Percentiles rank a stretch among this genome's conserved stretches.
Conservation (phyloP, 1,140 invertebrate genomes). For the Nymphalis io region DNA sequence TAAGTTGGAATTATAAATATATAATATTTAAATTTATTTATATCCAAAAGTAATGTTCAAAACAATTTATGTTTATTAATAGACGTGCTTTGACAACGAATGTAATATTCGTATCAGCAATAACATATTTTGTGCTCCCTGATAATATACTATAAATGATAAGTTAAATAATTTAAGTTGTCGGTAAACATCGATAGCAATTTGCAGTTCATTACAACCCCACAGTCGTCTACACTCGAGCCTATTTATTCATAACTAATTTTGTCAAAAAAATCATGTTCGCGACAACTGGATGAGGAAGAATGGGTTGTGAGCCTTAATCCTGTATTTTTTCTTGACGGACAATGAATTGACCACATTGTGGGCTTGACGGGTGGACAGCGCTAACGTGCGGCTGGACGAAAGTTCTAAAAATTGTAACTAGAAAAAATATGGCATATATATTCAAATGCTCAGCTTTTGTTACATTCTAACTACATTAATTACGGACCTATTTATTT, state of each 20-base stretch:
- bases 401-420: conserved; percentile 33
- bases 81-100: too few species aligned
- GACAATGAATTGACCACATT: conserved; percentile 59
- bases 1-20: too few species aligned
- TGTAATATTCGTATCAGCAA: too few species aligned
- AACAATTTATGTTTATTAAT: too few species aligned
- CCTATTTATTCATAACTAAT: conserved; percentile 68
- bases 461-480: too few species aligned
- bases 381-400: conserved; percentile 18
- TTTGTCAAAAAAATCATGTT: conserved; percentile 53
- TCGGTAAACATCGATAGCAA: conserved; percentile 9
- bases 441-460: too few species aligned
- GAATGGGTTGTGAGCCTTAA: conserved; percentile 58
- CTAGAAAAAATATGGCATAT: background rate
- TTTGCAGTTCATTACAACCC: background rate
- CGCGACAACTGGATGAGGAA: conserved; percentile 52
- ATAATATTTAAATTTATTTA: too few species aligned
- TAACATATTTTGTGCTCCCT: too few species aligned
- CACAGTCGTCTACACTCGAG: conserved; percentile 35
- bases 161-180: background rate
- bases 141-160: background rate
- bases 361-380: conserved; percentile 53
- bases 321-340: conserved; percentile 52
- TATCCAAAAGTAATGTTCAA: too few species aligned
- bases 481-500: too few species aligned